Evolutionary conservation across 2,888 invertebrate species (phyloP), one percentile per base, ranked within the genome.

Genomic region (Dryococelus australis): DNA sequence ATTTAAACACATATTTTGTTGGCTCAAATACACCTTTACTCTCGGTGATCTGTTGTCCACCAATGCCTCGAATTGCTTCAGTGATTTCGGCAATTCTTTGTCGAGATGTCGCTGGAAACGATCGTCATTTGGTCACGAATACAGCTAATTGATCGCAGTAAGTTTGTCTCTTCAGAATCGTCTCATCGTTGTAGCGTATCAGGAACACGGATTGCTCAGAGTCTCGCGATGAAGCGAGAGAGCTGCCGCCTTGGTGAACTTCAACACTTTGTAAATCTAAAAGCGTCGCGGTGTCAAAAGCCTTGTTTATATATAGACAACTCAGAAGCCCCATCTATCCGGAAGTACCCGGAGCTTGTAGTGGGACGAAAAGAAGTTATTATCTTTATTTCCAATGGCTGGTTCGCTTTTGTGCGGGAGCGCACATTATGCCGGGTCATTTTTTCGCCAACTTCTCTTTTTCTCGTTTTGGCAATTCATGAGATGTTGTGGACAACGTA

Each of bases 401-500:
- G 20, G 20, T 24, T 65, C 16, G 65, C 65, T 65, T 65, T 65
- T 65, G 65, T 65, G 65, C 65, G 20, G 0, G 65, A 65, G 24
- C 65, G 8, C 65, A 20, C 65, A 65, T 65, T 65, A 65, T 65
- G n/a, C 65, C 65, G 65, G 65, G 65, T 65, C 6, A 65, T 65
- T 65, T 65, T 65, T 65, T 65, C 65, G 12, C 65, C n/a, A 8
- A 5, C 24, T 24, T 24, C n/a, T 2, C 65, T 24, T 65, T 65
- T 65, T n/a, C 65, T 65, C n/a, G 6, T 65, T 24, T 65, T 65
- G 65, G 20, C 65, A 65, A 65, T 65, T 65, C 65, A 65, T 65
- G 65, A 65, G 65, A 65, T n/a, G 65, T 65, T n/a, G 24, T n/a
- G 65, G 65, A 65, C 65, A 65, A 65, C 65, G 65, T 65, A 47